Conservation (phyloP, 2,888 invertebrate genomes). For the Parthenolecanium corni region DNA sequence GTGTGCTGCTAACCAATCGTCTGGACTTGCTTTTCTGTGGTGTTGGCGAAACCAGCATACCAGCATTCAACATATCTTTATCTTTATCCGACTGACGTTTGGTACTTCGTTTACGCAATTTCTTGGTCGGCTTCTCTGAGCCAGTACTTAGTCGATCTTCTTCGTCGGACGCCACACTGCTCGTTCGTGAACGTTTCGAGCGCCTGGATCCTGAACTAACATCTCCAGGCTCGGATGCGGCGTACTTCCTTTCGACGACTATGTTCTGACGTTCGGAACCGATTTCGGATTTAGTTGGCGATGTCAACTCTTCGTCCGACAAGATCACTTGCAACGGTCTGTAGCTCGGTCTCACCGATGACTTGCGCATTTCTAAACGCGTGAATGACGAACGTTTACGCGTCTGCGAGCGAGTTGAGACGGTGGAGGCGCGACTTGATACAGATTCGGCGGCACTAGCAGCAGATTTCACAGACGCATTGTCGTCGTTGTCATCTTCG, state of each 20-base stretch:
- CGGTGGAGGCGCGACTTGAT: background rate
- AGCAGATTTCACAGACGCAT: constrained; percentile 9
- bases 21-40: background rate
- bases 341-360: background rate
- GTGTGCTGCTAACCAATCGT: constrained; percentile 10
- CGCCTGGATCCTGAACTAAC: background rate
- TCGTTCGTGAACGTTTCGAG: background rate
- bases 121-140: background rate
- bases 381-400: background rate
- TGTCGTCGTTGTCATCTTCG: background rate
- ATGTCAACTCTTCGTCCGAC: constrained; percentile 11
- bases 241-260: background rate
- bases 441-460: constrained; percentile 9
- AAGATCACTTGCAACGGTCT: constrained; percentile 7
- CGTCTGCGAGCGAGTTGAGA: background rate
- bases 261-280: too few species aligned
- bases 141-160: background rate
- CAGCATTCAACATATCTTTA: background rate
- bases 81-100: background rate
- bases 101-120: background rate
- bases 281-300: background rate
- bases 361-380: constrained; percentile 1
- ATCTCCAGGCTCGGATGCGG: constrained; percentile 5
- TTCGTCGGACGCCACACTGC: background rate
- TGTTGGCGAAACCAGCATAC: background rate